These are phyloP conservation scores for Miltochrista miniata DNA, from an alignment of 2,888 invertebrate genomes.

Conservation along the genomic window DNA sequence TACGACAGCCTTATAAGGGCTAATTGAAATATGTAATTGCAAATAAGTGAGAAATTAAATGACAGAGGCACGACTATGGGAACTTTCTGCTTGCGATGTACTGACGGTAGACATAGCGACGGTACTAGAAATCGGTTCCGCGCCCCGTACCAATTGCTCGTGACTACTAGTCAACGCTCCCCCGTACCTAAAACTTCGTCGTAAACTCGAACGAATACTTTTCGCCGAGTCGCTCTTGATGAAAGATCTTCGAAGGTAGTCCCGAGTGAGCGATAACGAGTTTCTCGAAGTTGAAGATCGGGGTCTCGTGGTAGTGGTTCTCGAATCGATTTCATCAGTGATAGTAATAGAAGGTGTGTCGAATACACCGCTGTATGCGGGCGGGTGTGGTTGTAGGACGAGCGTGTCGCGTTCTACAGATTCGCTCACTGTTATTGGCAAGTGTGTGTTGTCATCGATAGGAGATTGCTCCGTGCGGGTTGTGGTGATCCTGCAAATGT, in stretches of 20 bases:
- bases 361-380: conserved; percentile 54
- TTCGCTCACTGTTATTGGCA: conserved; percentile 74
- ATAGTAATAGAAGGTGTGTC: conserved; percentile 56
- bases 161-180: conserved; percentile 76
- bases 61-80: conserved; percentile 67
- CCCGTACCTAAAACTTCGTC: conserved; percentile 74
- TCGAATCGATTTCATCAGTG: conserved; percentile 62
- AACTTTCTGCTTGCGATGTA: conserved; percentile 40
- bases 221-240: conserved; percentile 72
- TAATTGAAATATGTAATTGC: background rate
- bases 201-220: conserved; percentile 69
- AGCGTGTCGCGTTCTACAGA: conserved; percentile 58
- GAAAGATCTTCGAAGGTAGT: conserved; percentile 68
- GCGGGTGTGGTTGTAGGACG: conserved; percentile 43
- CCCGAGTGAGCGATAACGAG: conserved; percentile 64
- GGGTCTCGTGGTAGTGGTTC: conserved; percentile 31
- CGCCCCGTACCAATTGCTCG: conserved; percentile 84
- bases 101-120: conserved; percentile 76
- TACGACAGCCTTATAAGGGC: background rate
- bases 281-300: conserved; percentile 56
- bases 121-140: conserved; percentile 83
- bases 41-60: conserved; percentile 46
- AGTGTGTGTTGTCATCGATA: conserved; percentile 59
- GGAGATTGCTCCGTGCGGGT: conserved; percentile 49
- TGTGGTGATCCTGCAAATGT: conserved; percentile 62